Evolutionary conservation across 1,140 invertebrate genomes (phyloP).

Genomic region (Aphelinus certus): DNA sequence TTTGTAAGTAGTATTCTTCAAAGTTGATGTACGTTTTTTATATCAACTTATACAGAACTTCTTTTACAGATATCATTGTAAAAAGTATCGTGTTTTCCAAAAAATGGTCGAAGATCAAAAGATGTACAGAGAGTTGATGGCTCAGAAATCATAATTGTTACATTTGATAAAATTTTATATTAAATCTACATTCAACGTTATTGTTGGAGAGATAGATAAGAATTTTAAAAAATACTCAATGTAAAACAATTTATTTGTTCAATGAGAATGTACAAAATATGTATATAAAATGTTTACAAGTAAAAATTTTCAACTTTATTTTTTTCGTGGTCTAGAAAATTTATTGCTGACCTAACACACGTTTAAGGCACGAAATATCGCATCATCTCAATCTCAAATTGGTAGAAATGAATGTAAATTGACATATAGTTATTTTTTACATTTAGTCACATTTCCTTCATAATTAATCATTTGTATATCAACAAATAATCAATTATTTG

Average conservation of each 20-base stretch:
- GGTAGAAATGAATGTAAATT: slow-evolving; percentile 21
- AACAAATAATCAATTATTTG: too few species aligned
- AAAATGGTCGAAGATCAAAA: slow-evolving; percentile 84
- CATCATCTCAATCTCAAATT: slow-evolving; percentile 27
- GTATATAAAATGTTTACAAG: slow-evolving; percentile 37
- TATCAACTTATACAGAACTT: neutral
- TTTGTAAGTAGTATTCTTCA: slow-evolving; percentile 55
- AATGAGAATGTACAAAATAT: slow-evolving; percentile 40
- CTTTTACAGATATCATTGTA: slow-evolving; percentile 75
- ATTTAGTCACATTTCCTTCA: too few species aligned
- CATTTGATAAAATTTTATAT: too few species aligned
- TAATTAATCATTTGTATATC: neutral
- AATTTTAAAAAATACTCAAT: neutral
- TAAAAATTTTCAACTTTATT: slow-evolving; percentile 29
- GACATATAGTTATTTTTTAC: neutral
- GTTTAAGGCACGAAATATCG: slow-evolving; percentile 33
- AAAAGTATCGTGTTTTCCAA: slow-evolving; percentile 85
- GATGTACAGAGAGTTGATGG: slow-evolving; percentile 69
- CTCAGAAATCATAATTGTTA: neutral
- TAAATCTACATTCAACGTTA: too few species aligned
- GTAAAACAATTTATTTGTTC: slow-evolving; percentile 39
- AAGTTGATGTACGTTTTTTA: slow-evolving; percentile 17
- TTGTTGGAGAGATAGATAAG: too few species aligned
- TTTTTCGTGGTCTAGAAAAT: slow-evolving; percentile 19
- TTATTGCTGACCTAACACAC: slow-evolving; percentile 35